Evolutionary conservation across 2,113 vertebrate species (phyloP), one percentile per base, ranked within the genome.

Genomic region (Promerops cafer): DNA sequence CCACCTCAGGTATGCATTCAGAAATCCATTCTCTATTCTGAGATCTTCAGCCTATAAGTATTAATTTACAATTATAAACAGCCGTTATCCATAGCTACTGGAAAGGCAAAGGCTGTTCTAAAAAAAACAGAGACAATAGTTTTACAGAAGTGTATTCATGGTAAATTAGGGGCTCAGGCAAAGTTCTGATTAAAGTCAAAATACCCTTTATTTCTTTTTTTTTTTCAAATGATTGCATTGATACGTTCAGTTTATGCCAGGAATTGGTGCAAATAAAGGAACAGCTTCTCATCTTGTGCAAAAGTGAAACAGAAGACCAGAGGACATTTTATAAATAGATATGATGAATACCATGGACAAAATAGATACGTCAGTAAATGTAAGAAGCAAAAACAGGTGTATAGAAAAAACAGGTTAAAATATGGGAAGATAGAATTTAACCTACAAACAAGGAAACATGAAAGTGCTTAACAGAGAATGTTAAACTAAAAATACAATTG

Each of bases 121-220:
- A 84, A 95, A 83, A n/a, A 66, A 71, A 70, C 39, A 94, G 40
- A 91, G 47, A 87, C 96, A 96, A 94, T 72, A 77, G 92, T 83
- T 94, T 90, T 78, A 91, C 72, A 23, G 15, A 60, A 77, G 5
- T 84, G 49, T 77, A 77, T 83, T 87, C 49, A 42, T 49, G 56
- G 31, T 83, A 93, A 96, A 96, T 68, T 47, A 91, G 53, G 49
- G n/a, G 65, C 64, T 81, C 56, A 28, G 19, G 10, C 39, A 80
- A 65, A 56, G 33, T 86, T 93, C 54, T 90, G 70, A 97, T 94
- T 92, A 94, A 94, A 96, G 90, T 83, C 60, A 94, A 95, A 87
- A 96, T 89, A 64, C 52, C 28, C 69, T 93, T 92, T 81, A 86
- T 94, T 63, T 37, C 5, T 33, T 28, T 64, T 52, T 64, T 52